These are phyloP conservation scores for Alauda arvensis DNA, from an alignment of 2,797 vertebrate species.

Conservation along the genomic window DNA sequence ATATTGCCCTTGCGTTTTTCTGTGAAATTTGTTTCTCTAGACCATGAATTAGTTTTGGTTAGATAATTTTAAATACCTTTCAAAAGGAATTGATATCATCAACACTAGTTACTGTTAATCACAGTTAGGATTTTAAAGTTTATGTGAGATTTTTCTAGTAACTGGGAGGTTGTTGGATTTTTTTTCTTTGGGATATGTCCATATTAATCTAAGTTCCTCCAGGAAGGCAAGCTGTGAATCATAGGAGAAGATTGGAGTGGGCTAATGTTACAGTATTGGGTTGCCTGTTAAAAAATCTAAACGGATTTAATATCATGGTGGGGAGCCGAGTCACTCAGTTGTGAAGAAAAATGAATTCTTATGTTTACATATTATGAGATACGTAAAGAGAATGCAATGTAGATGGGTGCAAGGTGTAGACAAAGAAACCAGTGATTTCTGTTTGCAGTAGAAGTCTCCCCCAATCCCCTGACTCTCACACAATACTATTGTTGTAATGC, in stretches of 20 bases:
- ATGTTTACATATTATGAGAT: rapidly evolving
- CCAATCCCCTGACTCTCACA: rapidly evolving
- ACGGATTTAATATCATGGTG: rapidly evolving
- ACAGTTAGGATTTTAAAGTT: background rate
- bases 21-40: background rate
- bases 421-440: background rate
- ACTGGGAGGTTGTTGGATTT: background rate
- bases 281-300: background rate
- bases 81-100: background rate
- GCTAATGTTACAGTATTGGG: background rate
- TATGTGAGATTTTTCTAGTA: background rate
- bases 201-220: background rate
- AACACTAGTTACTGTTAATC: background rate
- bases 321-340: rapidly evolving
- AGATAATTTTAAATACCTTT: background rate
- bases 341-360: background rate
- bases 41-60: background rate
- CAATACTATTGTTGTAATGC: background rate
- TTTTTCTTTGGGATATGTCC: background rate
- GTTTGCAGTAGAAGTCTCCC: background rate
- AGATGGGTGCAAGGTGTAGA: background rate
- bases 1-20: background rate
- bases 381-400: background rate
- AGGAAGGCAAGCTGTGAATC: background rate
- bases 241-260: background rate